Base-by-base conservation (phyloP, 2,797 vertebrate genomes). In the Poecilia velifera region DNA sequence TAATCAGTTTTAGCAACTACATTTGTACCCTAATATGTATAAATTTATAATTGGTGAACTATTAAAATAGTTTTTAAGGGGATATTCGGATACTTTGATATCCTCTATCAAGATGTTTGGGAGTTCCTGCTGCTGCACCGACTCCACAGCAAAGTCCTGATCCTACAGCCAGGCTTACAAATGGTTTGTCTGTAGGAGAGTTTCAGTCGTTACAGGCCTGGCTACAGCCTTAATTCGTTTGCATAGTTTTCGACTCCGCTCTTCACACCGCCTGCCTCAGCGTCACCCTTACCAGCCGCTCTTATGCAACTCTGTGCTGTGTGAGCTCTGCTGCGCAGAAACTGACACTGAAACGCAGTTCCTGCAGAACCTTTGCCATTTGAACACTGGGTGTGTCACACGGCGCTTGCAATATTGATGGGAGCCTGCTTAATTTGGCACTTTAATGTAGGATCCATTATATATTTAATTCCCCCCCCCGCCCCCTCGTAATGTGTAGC, bases 341-440 rank as follows among this genome's bases (percentile, higher is more conserved):
- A 12, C 31, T 12, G 34, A 43, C 34, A 74, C 7, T 62, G 36
- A 78, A 36, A 39, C 6, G 20, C 34, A 51, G 62, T 73, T 78
- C 79, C 36, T 51, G 57, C 64, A 36, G 28, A 55, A 72, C 76
- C 9, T 31, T 74, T 74, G 43, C 64, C 71, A 71, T 53, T 64
- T 64, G 75, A 10, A 20, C 34, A 49, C 55, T 28, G 43, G 53
- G 31, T 43, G 22, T 81, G 45, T 75, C 41, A 36, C 83, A n/a
- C 12, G 20, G 25, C 43, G 49, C 74, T 73, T 72, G n/a, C 46
- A 57, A 74, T 81, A 81, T 75, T 76, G 68, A 81, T 76, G 76
- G n/a, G 72, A 81, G 57, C 73, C 74, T 73, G 76, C 68, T 72
- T 51, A 74, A 43, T 51, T 72, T 73, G 79, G 22, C 76, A 84